Evolutionary conservation across 2,888 invertebrate genomes (phyloP), one percentile per base, ranked within the genome.

Genomic region (Arrhopalites spinosus): DNA sequence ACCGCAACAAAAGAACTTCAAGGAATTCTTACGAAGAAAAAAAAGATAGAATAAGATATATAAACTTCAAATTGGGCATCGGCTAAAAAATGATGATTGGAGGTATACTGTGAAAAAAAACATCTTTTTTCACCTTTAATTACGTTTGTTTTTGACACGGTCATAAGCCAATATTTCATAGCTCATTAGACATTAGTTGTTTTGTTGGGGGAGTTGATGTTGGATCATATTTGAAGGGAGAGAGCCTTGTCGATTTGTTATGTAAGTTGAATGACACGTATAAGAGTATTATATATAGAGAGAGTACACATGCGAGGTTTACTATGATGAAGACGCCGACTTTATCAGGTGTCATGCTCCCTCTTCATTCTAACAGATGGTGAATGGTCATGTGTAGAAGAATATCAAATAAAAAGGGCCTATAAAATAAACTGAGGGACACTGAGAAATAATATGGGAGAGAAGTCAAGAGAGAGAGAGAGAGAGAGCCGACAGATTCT

Each of bases 161-260:
- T 79, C 77, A 77, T 78, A 79, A 81, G 73, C 78, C 75, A 77
- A 78, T 77, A 81, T 79, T 81, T 79, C 81, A 79, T 81, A 81
- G 78, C 78, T 81, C 78, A 80, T 80, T 80, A 79, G 79, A 76
- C 73, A 69, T 43, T 43, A 23, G 20, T 43, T 43, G 43, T 30
- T 23, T 3, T 7, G 36, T 3, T 7, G 36, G 36, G 23, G 67
- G 67, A 67, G 47, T 43, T n/a, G 71, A 23, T 29, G n/a, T 13
- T 25, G 29, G 43, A 25, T 63, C 25, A 53, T 73, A 59, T 73
- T 68, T 69, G 69, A 73, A 73, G 56, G 64, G 69, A 64, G 50
- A 25, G 53, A 59, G 30, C 63, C 66, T 45, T 66, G n/a, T 36
- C 66, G 30, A 59, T 59, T 59, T 20, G 36, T 36, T 36, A 36